Evolutionary conservation across 2,888 invertebrate genomes (phyloP).

Genomic region (Mesochorus sp.): DNA sequence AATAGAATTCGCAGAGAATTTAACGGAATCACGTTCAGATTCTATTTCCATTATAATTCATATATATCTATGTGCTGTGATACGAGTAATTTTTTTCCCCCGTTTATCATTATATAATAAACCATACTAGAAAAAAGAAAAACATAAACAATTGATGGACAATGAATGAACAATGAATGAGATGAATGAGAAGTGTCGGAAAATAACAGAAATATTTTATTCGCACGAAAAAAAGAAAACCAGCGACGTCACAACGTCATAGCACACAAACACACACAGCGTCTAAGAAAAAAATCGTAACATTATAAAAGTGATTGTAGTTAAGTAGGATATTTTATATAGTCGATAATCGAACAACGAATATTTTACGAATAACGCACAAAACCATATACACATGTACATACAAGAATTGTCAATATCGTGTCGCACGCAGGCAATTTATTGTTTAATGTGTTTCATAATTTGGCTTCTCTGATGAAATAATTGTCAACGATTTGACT

Average conservation of each 20-base stretch:
- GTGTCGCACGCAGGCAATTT: constrained; percentile 4
- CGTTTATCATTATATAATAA: neutral
- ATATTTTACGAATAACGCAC: constrained; percentile 51
- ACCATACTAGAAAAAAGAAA: neutral
- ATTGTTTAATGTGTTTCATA: constrained; percentile 9
- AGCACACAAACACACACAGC: neutral
- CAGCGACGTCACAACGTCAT: neutral
- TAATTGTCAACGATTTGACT: neutral
- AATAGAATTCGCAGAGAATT: constrained; percentile 12
- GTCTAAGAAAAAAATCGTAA: constrained; percentile 1
- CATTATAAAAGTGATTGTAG: constrained; percentile 35
- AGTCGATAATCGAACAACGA: constrained; percentile 48
- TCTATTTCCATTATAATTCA: constrained; percentile 48
- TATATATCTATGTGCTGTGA: constrained; percentile 64
- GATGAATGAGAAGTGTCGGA: neutral
- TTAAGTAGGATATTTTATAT: constrained; percentile 28
- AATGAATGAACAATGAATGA: constrained; percentile 13
- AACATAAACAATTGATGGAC: neutral
- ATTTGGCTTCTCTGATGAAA: neutral
- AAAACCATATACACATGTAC: constrained; percentile 47
- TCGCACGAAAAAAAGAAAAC: neutral
- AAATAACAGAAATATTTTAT: neutral
- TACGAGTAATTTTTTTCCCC: constrained; percentile 52
- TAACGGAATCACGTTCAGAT: constrained; percentile 30
- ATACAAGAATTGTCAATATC: constrained; percentile 34